A percentile compares a stretch with the other conserved stretches of the same genome.
These are phyloP conservation scores for Pelosia muscerda DNA, from an alignment of 2,888 invertebrate species.

Conservation along the genomic window DNA sequence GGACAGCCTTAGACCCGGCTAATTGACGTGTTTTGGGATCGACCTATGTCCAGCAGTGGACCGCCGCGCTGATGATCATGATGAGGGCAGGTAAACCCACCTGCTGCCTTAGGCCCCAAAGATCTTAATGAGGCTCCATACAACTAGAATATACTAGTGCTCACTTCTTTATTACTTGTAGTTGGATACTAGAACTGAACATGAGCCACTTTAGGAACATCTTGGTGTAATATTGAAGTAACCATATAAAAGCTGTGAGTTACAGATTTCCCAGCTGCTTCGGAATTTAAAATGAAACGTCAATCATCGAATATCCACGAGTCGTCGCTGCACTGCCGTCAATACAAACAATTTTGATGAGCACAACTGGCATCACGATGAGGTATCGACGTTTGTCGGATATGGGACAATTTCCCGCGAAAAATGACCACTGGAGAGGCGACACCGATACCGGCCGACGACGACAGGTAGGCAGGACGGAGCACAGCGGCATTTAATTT, in stretches of 20 bases:
- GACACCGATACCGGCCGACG: slow-evolving; percentile 64
- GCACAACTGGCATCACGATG: slow-evolving; percentile 61
- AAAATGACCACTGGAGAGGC: slow-evolving; percentile 76
- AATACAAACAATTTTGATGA: slow-evolving; percentile 54
- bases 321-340: slow-evolving; percentile 13
- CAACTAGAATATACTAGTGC: no score
- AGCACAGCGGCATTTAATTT: slow-evolving; percentile 24
- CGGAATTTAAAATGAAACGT: slow-evolving; percentile 17
- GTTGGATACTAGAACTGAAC: no score
- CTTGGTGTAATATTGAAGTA: not conserved
- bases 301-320: slow-evolving; percentile 19
- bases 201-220: no score
- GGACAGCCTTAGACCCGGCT: no score
- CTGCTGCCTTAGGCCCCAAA: no score
- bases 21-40: no score
- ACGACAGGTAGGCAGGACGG: slow-evolving; percentile 21
- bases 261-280: not conserved
- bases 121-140: no score
- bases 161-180: no score
- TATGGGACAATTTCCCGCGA: slow-evolving; percentile 83
- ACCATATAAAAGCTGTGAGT: not conserved
- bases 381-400: slow-evolving; percentile 78
- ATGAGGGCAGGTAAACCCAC: no score
- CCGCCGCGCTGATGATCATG: no score
- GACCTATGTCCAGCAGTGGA: no score